Conservation (phyloP, 2,888 invertebrate genomes). For the Galerucella nymphaeae region DNA sequence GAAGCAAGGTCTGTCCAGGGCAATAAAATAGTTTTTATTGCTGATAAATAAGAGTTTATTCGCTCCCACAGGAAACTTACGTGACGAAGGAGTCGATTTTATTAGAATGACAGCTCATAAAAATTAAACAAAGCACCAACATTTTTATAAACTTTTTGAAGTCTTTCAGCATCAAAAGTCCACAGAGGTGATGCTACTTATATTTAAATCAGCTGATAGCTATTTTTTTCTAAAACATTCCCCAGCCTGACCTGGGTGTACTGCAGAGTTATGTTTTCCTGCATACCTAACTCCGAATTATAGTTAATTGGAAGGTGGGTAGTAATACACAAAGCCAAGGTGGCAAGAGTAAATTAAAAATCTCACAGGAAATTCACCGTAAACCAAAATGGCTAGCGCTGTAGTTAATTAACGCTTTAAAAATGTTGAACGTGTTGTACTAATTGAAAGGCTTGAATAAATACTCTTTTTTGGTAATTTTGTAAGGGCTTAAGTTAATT, state of each 20-base stretch:
- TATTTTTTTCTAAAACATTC: constrained; percentile 27
- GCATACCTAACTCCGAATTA: constrained; percentile 25
- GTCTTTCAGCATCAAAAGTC: too few species aligned
- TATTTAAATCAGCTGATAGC: too few species aligned
- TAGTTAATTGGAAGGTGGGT: constrained; percentile 20
- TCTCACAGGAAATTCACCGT: constrained; percentile 19
- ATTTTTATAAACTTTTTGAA: neutral
- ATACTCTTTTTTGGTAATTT: neutral
- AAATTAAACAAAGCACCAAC: neutral
- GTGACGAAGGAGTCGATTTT: constrained; percentile 23
- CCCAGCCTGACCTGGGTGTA: constrained; percentile 24
- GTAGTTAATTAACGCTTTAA: constrained; percentile 13
- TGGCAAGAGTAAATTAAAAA: constrained; percentile 27
- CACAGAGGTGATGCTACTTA: too few species aligned
- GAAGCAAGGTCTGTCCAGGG: constrained; percentile 23
- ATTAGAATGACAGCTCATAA: constrained; percentile 18
- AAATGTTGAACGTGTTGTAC: constrained; percentile 8
- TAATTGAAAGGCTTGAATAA: constrained; percentile 12
- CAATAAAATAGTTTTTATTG: constrained; percentile 39
- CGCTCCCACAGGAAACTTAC: constrained; percentile 18
- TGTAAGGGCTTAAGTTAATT: neutral
- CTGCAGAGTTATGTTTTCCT: constrained; percentile 23
- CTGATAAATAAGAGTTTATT: constrained; percentile 37
- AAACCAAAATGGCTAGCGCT: constrained; percentile 4
- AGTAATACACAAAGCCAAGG: constrained; percentile 20